These are phyloP conservation scores for Ptychoptera albimana DNA, from an alignment of 2,888 invertebrate species.

Conservation along the genomic window DNA sequence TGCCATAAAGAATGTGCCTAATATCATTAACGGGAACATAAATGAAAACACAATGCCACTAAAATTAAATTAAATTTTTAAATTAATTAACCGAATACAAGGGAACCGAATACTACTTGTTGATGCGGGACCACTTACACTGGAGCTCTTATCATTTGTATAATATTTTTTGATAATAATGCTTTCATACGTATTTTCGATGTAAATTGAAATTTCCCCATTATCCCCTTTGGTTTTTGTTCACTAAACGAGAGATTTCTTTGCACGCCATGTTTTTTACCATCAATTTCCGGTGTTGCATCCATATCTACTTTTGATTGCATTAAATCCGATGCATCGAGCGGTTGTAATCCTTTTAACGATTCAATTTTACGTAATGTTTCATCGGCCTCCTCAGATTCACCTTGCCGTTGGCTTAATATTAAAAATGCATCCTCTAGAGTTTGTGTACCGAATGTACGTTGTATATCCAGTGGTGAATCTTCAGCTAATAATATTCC, in stretches of 20 bases:
- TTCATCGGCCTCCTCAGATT: slow-evolving; percentile 19
- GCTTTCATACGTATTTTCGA: slow-evolving; percentile 39
- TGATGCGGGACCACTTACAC: no score
- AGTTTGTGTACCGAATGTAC: slow-evolving; percentile 49
- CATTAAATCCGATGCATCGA: neutral
- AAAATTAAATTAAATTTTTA: slow-evolving; percentile 18
- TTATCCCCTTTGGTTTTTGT: slow-evolving; percentile 10
- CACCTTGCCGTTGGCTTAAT: slow-evolving; percentile 43
- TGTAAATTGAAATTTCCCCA: slow-evolving; percentile 22
- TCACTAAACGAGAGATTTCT: slow-evolving; percentile 7
- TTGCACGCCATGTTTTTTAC: neutral
- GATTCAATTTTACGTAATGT: slow-evolving; percentile 2
- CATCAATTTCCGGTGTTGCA: neutral
- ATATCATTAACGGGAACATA: slow-evolving; percentile 66
- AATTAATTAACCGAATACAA: neutral
- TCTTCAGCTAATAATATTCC: slow-evolving; percentile 77
- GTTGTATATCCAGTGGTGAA: slow-evolving; percentile 55
- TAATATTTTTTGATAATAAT: slow-evolving; percentile 50
- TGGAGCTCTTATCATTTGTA: slow-evolving; percentile 53
- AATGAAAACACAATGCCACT: slow-evolving; percentile 70
- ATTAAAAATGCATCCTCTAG: slow-evolving; percentile 80
- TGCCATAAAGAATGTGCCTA: slow-evolving; percentile 62
- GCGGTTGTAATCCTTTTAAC: neutral
- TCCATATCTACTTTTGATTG: neutral
- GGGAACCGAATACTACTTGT: no score